Conservation (phyloP, 2,797 vertebrate genomes). For the Gambelia wislizenii region DNA sequence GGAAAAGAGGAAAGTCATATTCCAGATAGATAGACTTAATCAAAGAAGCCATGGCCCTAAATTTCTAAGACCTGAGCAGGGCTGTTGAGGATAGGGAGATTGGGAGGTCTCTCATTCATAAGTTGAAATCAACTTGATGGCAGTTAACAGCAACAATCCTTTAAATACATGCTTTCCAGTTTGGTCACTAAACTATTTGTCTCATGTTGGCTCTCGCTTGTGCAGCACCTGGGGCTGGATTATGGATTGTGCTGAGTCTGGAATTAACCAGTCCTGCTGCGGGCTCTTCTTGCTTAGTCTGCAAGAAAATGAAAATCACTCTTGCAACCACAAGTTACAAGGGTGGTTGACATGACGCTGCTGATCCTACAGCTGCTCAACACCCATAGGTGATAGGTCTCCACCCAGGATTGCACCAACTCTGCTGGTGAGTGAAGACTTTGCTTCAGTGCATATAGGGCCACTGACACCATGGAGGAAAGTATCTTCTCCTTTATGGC, state of each 20-base stretch:
- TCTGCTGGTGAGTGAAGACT: neutral
- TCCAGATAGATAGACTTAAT: too few species aligned
- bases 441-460: neutral
- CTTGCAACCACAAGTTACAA: neutral
- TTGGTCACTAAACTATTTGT: neutral
- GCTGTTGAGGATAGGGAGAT: too few species aligned
- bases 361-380: neutral
- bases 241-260: neutral
- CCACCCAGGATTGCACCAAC: neutral
- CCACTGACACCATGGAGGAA: neutral
- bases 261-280: neutral
- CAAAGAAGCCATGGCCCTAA: too few species aligned
- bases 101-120: too few species aligned
- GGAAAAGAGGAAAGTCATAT: too few species aligned
- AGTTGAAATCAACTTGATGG: too few species aligned
- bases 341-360: neutral
- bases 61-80: too few species aligned
- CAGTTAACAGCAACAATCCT: too few species aligned
- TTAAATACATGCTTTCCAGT: neutral
- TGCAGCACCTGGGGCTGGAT: constrained; percentile 13
- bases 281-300: constrained; percentile 22
- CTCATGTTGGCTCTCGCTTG: neutral
- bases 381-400: neutral
- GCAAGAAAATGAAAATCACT: neutral
- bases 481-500: neutral